Evolutionary conservation across 2,113 vertebrate species (phyloP).

Genomic region (Zosterops borbonicus): DNA sequence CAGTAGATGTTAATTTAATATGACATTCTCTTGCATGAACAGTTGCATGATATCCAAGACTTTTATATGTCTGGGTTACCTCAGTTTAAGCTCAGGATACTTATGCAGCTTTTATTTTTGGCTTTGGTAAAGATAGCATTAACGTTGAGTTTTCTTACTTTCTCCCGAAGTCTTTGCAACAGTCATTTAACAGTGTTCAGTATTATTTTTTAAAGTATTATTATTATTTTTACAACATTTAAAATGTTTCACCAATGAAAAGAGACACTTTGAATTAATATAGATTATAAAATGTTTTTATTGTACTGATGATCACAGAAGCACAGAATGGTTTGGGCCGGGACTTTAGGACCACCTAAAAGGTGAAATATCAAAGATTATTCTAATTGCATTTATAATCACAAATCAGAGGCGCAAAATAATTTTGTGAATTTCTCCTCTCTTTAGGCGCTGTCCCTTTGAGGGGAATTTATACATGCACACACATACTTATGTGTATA

Average conservation of each 20-base stretch:
- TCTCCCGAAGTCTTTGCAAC: background rate
- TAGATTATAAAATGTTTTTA: background rate
- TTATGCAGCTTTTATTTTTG: background rate
- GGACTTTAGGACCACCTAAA: background rate
- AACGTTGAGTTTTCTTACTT: background rate
- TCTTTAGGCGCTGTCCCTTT: background rate
- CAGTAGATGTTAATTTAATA: background rate
- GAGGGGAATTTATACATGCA: background rate
- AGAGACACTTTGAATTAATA: background rate
- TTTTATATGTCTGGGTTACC: background rate
- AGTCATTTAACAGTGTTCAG: background rate
- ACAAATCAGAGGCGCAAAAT: background rate
- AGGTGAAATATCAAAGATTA: background rate
- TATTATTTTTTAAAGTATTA: background rate
- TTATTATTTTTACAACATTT: background rate
- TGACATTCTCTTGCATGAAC: background rate
- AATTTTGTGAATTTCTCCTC: background rate
- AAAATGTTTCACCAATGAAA: background rate
- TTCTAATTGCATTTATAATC: background rate
- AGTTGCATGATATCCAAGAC: background rate
- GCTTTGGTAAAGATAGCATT: background rate
- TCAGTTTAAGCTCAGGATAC: background rate
- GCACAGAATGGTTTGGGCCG: background rate
- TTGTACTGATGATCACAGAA: background rate
- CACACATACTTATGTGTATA: background rate